Base-by-base conservation (phyloP, 2,797 vertebrate genomes). In the Pseudotriccus pelzelni region DNA sequence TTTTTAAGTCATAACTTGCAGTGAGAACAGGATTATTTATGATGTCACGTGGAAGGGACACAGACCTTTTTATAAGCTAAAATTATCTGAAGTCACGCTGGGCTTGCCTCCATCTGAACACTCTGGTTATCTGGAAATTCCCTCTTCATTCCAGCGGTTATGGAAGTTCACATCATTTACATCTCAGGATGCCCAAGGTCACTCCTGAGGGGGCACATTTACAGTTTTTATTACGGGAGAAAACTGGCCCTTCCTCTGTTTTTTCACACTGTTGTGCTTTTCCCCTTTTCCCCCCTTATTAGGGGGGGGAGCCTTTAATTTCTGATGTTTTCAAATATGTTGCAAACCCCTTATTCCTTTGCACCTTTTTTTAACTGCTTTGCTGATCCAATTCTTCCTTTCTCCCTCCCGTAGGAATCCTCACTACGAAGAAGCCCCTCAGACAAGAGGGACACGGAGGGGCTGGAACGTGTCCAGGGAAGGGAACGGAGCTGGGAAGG, bases 11-110 rank as follows among this genome's bases (percentile, higher is more conserved):
- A 3, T 50, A 91, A 72, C 39, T 63, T 47, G 12, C 14, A 22
- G 27, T 15, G 56, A 27, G 78, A 74, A 47, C 50, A 59, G 41
- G 63, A 56, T 93, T 93, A 69, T 88, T 88, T 88, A 69, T 67
- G 67, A 58, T 66, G 73, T 16, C 63, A 8, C 21, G 46, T 25
- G 22, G 2, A 80, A 52, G 20, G 39, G 49, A 78, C 52, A 53
- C 0, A 39, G 30, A 64, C 28, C 49, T 41, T 75, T 69, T 21
- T 30, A 49, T 46, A 44, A 46, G 81, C 72, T 67, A 43, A 87
- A 88, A 21, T 62, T 43, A 76, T 56, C 14, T 37, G 63, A 85
- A 86, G 53, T 46, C 69, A 66, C 63, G 19, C 25, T 7, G 69
- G 32, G 70, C 22, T 81, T 58, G 43, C 20, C 58, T 36, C 37